Conservation (phyloP, 2,888 invertebrate species). For the Meliscaeva auricollis region DNA sequence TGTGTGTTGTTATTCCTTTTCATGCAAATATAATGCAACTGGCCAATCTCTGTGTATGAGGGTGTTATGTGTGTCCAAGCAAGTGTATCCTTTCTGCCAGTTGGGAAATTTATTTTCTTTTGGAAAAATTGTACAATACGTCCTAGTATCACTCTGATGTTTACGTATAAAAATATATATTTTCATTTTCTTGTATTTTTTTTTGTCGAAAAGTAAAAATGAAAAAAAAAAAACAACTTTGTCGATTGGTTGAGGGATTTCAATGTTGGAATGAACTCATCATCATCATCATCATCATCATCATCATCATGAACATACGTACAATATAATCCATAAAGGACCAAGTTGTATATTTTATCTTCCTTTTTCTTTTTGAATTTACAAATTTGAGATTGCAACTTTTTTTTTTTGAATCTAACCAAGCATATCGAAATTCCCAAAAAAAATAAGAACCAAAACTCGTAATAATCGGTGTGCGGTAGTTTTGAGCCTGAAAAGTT, state of each 20-base stretch:
- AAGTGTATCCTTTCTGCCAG: slow-evolving; percentile 57
- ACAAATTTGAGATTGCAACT: slow-evolving; percentile 38
- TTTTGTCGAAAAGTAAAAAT: neutral
- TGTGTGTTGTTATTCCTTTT: slow-evolving; percentile 28
- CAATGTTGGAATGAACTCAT: slow-evolving; percentile 24
- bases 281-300: slow-evolving; percentile 21
- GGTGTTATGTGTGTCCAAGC: slow-evolving; percentile 17
- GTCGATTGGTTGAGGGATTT: slow-evolving; percentile 48
- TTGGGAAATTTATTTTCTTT: slow-evolving; percentile 48
- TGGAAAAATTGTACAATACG: slow-evolving; percentile 15
- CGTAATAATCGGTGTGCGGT: slow-evolving; percentile 36
- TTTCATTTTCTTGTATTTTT: slow-evolving; percentile 3
- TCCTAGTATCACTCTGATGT: slow-evolving; percentile 1
- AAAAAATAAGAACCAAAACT: slow-evolving; percentile 42
- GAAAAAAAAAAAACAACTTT: slow-evolving; percentile 38
- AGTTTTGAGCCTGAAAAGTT: slow-evolving; percentile 26
- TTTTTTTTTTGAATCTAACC: slow-evolving; percentile 36
- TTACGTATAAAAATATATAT: slow-evolving; percentile 12
- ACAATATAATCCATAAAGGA: neutral
- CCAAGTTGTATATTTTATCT: slow-evolving; percentile 1
- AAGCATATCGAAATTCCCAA: slow-evolving; percentile 53
- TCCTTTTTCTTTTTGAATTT: neutral
- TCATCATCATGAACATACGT: slow-evolving; percentile 4
- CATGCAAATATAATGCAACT: slow-evolving; percentile 62
- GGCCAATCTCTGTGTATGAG: slow-evolving; percentile 36